Base-by-base conservation (phyloP, 2,888 invertebrate genomes). In the Hemicrepidius hirtus region DNA sequence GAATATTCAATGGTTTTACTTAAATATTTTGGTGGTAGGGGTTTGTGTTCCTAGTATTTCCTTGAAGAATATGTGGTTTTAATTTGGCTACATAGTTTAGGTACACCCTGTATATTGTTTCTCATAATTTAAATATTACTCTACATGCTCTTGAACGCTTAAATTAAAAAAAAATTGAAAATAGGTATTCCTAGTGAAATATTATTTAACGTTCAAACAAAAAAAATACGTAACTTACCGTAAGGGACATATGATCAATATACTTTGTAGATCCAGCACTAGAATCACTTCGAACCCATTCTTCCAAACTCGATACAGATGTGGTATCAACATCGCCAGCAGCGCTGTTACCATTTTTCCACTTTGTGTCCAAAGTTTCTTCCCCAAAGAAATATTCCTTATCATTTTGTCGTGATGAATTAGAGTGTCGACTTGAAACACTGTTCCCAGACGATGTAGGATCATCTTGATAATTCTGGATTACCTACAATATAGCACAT, bases 391-490 rank as follows among this genome's bases (percentile, higher is more conserved):
- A 85, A 74, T 83, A 84, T 74, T 85, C 85, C 74, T 81, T 81
- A 49, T 73, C 59, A 13, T 81, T 87, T 77, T 75, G 80, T 77
- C 77, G 78, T 37, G 82, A 82, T 59, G 85, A 83, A 76, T 73
- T 78, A 4, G 81, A 85, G 75, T 78, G 71, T 55, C 81, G 77
- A 77, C 85, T 85, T 16, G 82, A 83, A 13, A 80, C 77, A 71
- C 85, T 85, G 18, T 80, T 81, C n/a, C 82, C 77, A 7, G 83
- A 83, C 5, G 84, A 83, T 16, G 84, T 79, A 72, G 85, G 88
- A 16, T 79, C 80, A 46, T 88, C 89, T 86, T 92, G 92, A 82
- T 89, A 91, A 76, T 89, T 89, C 81, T 90, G 91, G 78, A 92
- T 91, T 77, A 92, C 92, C 92, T 92, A 86, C 0, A 63, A 57